Evolutionary conservation across 2,888 invertebrate genomes (phyloP).

Genomic region (Metellina segmentata): DNA sequence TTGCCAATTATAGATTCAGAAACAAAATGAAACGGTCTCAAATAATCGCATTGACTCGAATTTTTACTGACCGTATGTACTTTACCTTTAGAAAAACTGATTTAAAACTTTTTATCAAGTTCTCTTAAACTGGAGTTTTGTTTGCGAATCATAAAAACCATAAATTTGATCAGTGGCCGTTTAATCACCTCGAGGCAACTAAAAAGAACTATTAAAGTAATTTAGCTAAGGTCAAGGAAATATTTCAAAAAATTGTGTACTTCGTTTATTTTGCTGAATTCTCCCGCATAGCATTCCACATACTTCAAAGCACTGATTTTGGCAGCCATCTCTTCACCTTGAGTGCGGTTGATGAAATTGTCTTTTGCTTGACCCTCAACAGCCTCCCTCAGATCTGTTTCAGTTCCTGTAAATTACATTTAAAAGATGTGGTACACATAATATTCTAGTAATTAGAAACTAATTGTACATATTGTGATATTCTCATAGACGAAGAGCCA

Average conservation of each 20-base stretch:
- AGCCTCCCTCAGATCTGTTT: constrained; percentile 87
- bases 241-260: constrained; percentile 83
- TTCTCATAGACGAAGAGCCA: not conserved
- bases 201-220: no score
- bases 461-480: constrained; percentile 77
- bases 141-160: not conserved
- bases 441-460: no score
- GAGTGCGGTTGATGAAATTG: constrained; percentile 80
- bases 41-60: no score
- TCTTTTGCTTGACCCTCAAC: constrained; percentile 79
- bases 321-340: constrained; percentile 87
- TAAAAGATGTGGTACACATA: no score
- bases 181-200: not conserved
- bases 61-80: no score
- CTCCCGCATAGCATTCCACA: constrained; percentile 92
- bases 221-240: no score
- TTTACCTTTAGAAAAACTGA: not conserved
- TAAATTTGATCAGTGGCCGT: not conserved
- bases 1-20: no score
- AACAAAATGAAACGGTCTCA: no score
- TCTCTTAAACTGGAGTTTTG: not conserved
- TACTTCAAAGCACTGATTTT: constrained; percentile 88
- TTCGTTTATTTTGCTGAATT: constrained; percentile 87
- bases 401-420: constrained; percentile 89
- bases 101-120: not conserved